phyloP scores from a whole-genome alignment of 2,113 vertebrate species.

The Morone chrysops region DNA sequence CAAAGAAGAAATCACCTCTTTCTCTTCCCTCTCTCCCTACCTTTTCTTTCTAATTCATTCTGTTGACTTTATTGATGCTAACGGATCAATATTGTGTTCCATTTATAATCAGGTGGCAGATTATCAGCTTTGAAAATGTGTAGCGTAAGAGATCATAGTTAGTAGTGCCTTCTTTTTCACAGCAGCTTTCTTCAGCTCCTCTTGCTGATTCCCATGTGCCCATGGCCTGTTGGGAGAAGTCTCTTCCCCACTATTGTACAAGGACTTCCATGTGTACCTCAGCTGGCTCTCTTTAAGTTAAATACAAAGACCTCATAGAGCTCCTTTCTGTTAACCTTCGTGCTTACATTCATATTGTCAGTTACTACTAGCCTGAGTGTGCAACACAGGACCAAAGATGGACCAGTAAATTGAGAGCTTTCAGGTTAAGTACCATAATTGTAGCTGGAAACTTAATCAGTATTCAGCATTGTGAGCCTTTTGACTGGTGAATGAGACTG shows the following conservation, averaged over 20 bases:
- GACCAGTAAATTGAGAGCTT: neutral
- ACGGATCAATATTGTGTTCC: neutral
- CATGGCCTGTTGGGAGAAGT: conserved; percentile 2
- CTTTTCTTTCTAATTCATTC: neutral
- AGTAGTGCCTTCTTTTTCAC: neutral
- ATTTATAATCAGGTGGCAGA: neutral
- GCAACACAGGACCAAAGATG: neutral
- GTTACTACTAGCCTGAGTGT: neutral
- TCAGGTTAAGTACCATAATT: neutral
- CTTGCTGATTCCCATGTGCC: neutral
- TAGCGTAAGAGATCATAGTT: neutral
- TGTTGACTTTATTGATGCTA: neutral
- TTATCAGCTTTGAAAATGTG: neutral
- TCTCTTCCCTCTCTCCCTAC: neutral
- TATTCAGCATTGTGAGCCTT: neutral
- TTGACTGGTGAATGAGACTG: neutral
- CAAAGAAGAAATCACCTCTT: conserved; percentile 2
- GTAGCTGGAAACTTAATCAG: neutral
- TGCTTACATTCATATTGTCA: neutral
- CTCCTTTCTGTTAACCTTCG: neutral
- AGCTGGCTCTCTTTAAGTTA: neutral
- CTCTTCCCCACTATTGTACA: neutral
- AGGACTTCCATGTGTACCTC: neutral
- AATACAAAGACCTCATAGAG: too few species aligned
- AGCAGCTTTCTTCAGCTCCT: neutral